These are phyloP conservation scores for Xylocampa areola DNA, from an alignment of 2,888 invertebrate species.

Conservation along the genomic window DNA sequence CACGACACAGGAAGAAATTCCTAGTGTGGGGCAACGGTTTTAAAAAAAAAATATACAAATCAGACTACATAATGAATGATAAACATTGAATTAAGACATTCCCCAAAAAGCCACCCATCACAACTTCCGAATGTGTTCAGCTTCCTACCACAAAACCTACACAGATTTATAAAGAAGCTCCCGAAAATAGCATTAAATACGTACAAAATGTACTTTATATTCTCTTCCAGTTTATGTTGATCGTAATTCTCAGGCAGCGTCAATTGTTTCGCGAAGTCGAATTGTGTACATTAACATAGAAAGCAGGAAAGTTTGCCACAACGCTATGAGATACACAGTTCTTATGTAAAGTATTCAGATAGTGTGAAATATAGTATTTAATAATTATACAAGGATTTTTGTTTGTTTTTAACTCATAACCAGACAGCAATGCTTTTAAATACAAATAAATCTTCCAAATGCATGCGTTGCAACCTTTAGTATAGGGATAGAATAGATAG, in stretches of 20 bases:
- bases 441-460: no score
- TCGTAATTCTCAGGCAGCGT: slow-evolving; percentile 38
- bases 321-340: slow-evolving; percentile 3
- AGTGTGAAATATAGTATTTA: not conserved
- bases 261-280: slow-evolving; percentile 49
- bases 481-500: no score
- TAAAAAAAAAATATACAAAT: no score
- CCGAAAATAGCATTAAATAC: not conserved
- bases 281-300: slow-evolving; percentile 66
- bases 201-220: slow-evolving; percentile 3
- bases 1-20: no score
- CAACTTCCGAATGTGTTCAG: no score
- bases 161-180: not conserved
- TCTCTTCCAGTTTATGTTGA: slow-evolving; percentile 26
- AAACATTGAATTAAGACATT: no score
- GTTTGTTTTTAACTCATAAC: not conserved
- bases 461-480: no score
- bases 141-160: not conserved
- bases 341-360: slow-evolving; percentile 8
- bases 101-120: no score
- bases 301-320: slow-evolving; percentile 53
- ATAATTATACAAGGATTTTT: not conserved
- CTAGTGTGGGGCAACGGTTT: no score
- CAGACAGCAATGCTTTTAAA: no score
- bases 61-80: no score